Percentiles rank a stretch among this genome's conserved stretches.
These are phyloP conservation scores for Rhopilema esculentum DNA, from an alignment of 30 jellyfish, hydroid and myxozoan species.

Conservation along the genomic window DNA sequence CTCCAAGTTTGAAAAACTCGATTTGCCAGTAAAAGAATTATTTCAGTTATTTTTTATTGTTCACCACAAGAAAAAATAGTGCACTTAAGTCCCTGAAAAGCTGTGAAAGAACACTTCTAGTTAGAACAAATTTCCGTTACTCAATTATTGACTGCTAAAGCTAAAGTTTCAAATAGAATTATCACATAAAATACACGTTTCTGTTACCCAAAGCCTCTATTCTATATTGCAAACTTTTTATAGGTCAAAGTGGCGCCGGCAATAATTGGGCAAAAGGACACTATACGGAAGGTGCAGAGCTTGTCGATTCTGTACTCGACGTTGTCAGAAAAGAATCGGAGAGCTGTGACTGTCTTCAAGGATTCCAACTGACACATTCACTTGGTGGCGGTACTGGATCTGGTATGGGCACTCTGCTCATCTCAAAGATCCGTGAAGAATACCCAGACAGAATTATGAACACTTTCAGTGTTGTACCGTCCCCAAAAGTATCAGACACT, in stretches of 20 bases:
- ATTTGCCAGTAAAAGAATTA: too few species aligned
- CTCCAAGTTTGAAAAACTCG: too few species aligned
- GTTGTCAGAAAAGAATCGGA: slow-evolving; percentile 88
- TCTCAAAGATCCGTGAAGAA: slow-evolving; percentile 93
- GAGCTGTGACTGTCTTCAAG: slow-evolving; percentile 93
- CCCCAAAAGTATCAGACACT: slow-evolving; percentile 97
- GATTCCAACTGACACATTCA: slow-evolving; percentile 94
- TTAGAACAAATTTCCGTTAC: too few species aligned
- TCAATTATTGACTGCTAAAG: too few species aligned
- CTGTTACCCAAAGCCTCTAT: too few species aligned
- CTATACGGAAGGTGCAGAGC: slow-evolving; percentile 96
- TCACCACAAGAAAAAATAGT: too few species aligned
- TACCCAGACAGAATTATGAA: slow-evolving; percentile 95
- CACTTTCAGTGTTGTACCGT: slow-evolving; percentile 93
- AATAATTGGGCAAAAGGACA: slow-evolving; percentile 99
- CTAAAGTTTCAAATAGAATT: too few species aligned
- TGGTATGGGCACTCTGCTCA: slow-evolving; percentile 96
- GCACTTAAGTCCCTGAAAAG: too few species aligned
- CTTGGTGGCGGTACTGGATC: slow-evolving; percentile 98
- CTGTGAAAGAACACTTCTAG: too few species aligned
- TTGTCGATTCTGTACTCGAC: slow-evolving; percentile 83
- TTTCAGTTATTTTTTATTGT: too few species aligned
- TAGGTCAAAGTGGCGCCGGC: slow-evolving; percentile 97
- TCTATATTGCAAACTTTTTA: too few species aligned
- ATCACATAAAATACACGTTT: too few species aligned